Conservation (phyloP, 2,113 vertebrate genomes). For the Procapra przewalskii region DNA sequence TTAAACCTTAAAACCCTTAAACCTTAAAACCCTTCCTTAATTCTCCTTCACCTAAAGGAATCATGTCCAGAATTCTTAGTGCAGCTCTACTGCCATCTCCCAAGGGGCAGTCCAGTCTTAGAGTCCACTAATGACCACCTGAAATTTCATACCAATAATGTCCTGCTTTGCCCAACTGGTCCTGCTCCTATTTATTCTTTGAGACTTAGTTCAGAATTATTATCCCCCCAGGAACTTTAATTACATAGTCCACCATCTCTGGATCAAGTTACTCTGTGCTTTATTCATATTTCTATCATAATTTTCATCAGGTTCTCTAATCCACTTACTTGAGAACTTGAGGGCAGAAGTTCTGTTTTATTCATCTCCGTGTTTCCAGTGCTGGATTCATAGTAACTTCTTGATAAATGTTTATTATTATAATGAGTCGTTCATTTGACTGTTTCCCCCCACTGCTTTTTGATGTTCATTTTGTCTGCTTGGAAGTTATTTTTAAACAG, state of each 20-base stretch:
- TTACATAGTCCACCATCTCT: not conserved
- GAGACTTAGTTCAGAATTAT: not conserved
- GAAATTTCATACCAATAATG: not conserved
- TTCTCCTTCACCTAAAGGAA: not conserved
- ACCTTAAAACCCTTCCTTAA: not conserved
- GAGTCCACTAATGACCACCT: not conserved
- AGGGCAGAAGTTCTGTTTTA: not conserved
- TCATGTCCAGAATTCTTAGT: not conserved
- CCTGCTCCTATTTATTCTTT: not conserved
- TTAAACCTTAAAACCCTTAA: not conserved
- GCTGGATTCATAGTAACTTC: not conserved
- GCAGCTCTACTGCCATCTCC: not conserved
- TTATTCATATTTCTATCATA: not conserved
- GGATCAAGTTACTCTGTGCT: not conserved
- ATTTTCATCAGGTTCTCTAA: not conserved
- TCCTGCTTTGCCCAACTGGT: not conserved
- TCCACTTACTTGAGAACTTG: not conserved
- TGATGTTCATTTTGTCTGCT: not conserved
- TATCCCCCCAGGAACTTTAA: not conserved
- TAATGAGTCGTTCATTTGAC: not conserved
- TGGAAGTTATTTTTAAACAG: not conserved
- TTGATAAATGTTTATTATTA: not conserved
- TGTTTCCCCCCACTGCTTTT: not conserved
- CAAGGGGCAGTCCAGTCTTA: not conserved
- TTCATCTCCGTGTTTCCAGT: not conserved